Evolutionary conservation across 2,113 vertebrate genomes (phyloP), one percentile per base, ranked within the genome.

Genomic region (Grantiella picta): DNA sequence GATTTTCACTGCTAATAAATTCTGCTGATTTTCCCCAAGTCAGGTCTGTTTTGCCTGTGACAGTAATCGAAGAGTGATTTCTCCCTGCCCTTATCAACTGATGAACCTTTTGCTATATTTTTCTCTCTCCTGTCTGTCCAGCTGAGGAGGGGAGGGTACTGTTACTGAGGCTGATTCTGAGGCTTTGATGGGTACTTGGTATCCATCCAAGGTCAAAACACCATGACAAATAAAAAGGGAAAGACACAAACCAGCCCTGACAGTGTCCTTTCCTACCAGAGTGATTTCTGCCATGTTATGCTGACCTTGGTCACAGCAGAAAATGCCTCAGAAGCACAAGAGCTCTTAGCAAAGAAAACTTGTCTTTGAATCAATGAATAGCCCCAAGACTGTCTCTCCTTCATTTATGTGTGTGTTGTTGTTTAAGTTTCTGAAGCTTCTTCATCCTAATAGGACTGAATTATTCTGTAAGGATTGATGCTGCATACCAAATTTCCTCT

Each of bases 341-440:
- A 70, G 44, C 38, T 83, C 57, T 96, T 89, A 93, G 56, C 40
- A 95, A 96, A 95, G 68, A 90, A 92, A 96, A 95, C 60, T 92
- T 75, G 66, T 53, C 44, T 92, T 93, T 89, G 38, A 90, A 64
- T 71, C 71, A 54, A 9, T 88, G 56, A 83, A 86, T 65, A 83
- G 33, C 22, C 28, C 20, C 36, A 89, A 81, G 59, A 86, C 11
- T 64, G 27, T 68, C 44, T 73, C 56, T 68, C 35, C 2, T 83
- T 86, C 82, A 18, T 77, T 71, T 86, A 14, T 85, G 27, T 69
- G 19, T 59, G 24, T 81, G 44, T 40, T 28, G 49, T 63, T 76
- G 33, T 38, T 90, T 78, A 60, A 89, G 24, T 86, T 91, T 92
- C 78, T 94, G 76, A 91, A 90, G 60, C 38, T 90, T 79, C 29